Percentiles rank a stretch among this genome's conserved stretches.
Conservation (phyloP, 2,888 invertebrate species). For the Bembecia ichneumoniformis region DNA sequence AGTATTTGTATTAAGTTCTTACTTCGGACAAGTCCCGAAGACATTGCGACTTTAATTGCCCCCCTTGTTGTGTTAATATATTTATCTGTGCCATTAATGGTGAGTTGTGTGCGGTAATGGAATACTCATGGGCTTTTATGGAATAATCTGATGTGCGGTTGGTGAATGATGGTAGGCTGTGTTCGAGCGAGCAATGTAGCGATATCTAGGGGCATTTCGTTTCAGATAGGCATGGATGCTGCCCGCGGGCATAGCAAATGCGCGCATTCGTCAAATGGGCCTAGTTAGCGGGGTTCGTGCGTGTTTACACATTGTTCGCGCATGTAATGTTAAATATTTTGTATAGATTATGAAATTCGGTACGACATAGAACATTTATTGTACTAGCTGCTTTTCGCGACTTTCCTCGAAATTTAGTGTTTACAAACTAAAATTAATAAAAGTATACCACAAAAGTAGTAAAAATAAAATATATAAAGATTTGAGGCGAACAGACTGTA, state of each 20-base stretch:
- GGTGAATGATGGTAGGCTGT: constrained; percentile 23
- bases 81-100: constrained; percentile 38
- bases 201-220: constrained; percentile 3
- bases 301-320: constrained; percentile 17
- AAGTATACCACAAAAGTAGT: too few species aligned
- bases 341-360: neutral
- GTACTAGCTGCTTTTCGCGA: neutral
- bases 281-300: constrained; percentile 22
- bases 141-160: constrained; percentile 30
- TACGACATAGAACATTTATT: too few species aligned
- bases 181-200: neutral
- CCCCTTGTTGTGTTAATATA: neutral
- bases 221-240: constrained; percentile 6
- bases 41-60: too few species aligned
- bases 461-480: too few species aligned
- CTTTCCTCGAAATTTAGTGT: neutral
- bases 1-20: too few species aligned
- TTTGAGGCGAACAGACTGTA: too few species aligned
- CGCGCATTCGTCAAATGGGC: constrained; percentile 28
- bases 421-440: too few species aligned
- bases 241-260: constrained; percentile 25
- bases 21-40: too few species aligned
- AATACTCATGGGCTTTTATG: constrained; percentile 44
- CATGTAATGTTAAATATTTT: constrained; percentile 20
- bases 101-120: constrained; percentile 42